Conservation (phyloP, 2,113 vertebrate genomes). For the Cariama cristata region DNA sequence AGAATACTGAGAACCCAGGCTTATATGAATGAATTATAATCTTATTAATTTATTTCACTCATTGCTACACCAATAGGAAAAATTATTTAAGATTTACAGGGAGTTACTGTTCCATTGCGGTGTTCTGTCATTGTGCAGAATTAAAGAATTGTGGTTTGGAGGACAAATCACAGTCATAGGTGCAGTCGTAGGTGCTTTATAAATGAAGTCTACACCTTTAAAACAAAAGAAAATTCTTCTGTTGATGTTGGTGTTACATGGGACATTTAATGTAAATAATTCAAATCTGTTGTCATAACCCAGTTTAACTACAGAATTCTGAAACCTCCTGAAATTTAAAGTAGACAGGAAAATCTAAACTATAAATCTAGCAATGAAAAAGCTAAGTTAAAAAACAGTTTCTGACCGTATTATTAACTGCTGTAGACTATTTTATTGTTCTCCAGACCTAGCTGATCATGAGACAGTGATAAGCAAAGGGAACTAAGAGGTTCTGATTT, state of each 20-base stretch:
- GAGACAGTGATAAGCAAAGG: slow-evolving; percentile 4
- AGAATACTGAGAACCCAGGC: neutral
- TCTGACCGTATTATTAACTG: neutral
- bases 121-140: neutral
- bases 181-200: neutral
- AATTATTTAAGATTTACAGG: neutral
- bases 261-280: neutral
- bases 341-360: neutral
- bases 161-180: neutral
- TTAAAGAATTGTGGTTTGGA: neutral
- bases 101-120: neutral
- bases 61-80: neutral
- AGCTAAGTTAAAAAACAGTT: neutral
- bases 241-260: neutral
- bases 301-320: neutral
- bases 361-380: neutral
- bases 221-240: neutral
- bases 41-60: neutral
- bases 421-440: neutral
- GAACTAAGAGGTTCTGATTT: slow-evolving; percentile 58
- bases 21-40: neutral
- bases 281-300: neutral
- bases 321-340: neutral
- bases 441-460: neutral
- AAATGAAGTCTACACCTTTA: neutral